Evolutionary conservation across 2,888 invertebrate genomes (phyloP).

Genomic region (Poecilus cupreus): DNA sequence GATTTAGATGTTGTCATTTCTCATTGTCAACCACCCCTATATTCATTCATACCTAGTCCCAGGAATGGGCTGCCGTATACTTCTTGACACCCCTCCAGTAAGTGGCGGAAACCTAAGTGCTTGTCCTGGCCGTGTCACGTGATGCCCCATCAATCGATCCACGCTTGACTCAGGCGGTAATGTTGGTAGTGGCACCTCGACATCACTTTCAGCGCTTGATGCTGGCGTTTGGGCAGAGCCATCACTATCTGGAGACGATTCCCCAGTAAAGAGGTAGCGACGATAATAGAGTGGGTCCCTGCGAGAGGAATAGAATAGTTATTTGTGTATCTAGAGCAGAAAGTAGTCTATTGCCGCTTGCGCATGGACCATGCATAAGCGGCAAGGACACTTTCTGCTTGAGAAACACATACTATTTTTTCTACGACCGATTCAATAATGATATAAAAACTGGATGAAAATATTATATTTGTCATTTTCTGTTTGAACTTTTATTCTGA

Average conservation of each 20-base stretch:
- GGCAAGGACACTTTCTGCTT: too few relatives aligned
- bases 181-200: conserved; percentile 63
- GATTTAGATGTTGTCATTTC: too few relatives aligned
- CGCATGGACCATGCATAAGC: too few relatives aligned
- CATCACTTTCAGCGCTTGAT: conserved; percentile 70
- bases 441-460: too few relatives aligned
- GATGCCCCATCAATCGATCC: conserved; percentile 71
- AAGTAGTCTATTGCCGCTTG: too few relatives aligned
- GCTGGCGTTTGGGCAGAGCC: conserved; percentile 68
- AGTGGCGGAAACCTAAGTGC: conserved; percentile 70
- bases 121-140: conserved; percentile 69
- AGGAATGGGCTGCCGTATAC: conserved; percentile 48
- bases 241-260: conserved; percentile 66
- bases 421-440: too few relatives aligned
- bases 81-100: conserved; percentile 61
- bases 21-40: not conserved
- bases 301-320: too few relatives aligned
- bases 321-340: too few relatives aligned
- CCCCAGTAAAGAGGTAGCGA: conserved; percentile 65
- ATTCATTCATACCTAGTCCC: conserved; percentile 49
- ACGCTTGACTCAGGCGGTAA: conserved; percentile 67
- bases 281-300: conserved; percentile 71
- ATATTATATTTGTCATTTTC: too few relatives aligned
- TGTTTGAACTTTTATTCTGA: too few relatives aligned
- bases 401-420: too few relatives aligned